These are phyloP conservation scores for Leucosticte australis DNA, from an alignment of 2,113 vertebrate genomes.

Conservation along the genomic window DNA sequence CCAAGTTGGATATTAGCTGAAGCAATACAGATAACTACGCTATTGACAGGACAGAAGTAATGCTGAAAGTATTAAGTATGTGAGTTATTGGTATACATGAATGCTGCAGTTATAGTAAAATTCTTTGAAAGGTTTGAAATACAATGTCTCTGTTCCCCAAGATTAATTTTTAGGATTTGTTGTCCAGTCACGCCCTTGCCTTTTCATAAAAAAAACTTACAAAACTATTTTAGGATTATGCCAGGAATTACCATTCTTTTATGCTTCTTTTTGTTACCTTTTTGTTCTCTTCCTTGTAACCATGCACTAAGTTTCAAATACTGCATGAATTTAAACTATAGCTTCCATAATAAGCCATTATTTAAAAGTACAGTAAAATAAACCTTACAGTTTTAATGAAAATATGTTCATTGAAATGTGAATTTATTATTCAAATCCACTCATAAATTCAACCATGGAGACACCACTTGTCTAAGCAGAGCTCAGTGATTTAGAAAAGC, in stretches of 20 bases:
- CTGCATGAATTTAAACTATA: slow-evolving; percentile 79
- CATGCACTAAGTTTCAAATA: slow-evolving; percentile 77
- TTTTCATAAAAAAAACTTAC: slow-evolving; percentile 41
- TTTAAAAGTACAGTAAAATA: slow-evolving; percentile 87
- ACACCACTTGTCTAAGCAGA: slow-evolving; percentile 85
- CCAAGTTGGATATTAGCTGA: slow-evolving; percentile 21
- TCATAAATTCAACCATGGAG: slow-evolving; percentile 83
- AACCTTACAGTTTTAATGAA: slow-evolving; percentile 85
- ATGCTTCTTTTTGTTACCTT: slow-evolving; percentile 49
- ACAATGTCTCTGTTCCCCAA: background rate
- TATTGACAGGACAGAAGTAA: background rate
- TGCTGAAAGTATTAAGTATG: background rate
- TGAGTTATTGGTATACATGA: background rate
- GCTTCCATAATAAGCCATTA: slow-evolving; percentile 84
- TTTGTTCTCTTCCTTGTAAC: slow-evolving; percentile 72
- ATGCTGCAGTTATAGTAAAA: slow-evolving; percentile 25
- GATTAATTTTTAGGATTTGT: slow-evolving; percentile 27
- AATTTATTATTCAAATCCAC: slow-evolving; percentile 88
- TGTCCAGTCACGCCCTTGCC: slow-evolving; percentile 29
- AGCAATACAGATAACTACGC: background rate
- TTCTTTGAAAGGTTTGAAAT: slow-evolving; percentile 51
- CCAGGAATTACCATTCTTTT: slow-evolving; percentile 41
- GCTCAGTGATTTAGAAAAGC: slow-evolving; percentile 84
- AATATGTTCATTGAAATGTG: slow-evolving; percentile 88
- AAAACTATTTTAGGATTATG: slow-evolving; percentile 65